Percentiles rank a stretch among this genome's conserved stretches.
These are phyloP conservation scores for Thera britannica DNA, from an alignment of 2,888 invertebrate species.

Conservation along the genomic window DNA sequence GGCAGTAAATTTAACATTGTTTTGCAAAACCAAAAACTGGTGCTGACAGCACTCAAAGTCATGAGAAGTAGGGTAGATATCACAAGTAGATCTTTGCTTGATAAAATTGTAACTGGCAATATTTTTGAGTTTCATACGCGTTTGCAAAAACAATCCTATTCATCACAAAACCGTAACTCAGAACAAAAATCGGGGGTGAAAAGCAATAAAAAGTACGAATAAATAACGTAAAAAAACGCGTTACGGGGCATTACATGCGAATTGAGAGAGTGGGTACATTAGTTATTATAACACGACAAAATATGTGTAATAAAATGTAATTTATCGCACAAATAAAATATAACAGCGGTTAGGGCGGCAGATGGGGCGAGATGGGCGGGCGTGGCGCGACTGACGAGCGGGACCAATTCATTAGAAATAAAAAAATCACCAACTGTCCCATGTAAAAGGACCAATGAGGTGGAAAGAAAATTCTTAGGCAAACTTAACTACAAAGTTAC, in stretches of 20 bases:
- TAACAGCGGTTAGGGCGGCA: slow-evolving; percentile 83
- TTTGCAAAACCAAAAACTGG: background rate
- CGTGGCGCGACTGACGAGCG: slow-evolving; percentile 42
- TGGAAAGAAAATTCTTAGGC: no score
- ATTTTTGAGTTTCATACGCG: slow-evolving; percentile 23
- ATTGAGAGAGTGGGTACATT: slow-evolving; percentile 84
- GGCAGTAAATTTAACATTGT: background rate
- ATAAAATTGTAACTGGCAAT: slow-evolving; percentile 4
- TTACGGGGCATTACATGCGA: slow-evolving; percentile 80
- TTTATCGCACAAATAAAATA: slow-evolving; percentile 85
- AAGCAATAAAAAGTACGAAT: slow-evolving; percentile 70
- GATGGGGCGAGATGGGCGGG: slow-evolving; percentile 71
- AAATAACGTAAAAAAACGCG: slow-evolving; percentile 76
- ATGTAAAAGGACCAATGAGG: no score
- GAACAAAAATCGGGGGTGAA: slow-evolving; percentile 56
- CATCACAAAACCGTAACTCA: slow-evolving; percentile 51
- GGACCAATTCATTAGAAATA: background rate
- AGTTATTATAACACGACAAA: slow-evolving; percentile 86
- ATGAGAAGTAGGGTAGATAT: slow-evolving; percentile 1
- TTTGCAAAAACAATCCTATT: slow-evolving; percentile 38
- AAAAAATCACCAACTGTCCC: background rate
- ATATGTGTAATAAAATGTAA: slow-evolving; percentile 85
- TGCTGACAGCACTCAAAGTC: background rate
- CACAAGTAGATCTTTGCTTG: background rate
- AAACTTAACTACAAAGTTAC: no score